These are phyloP conservation scores for Dipodomys spectabilis DNA, from an alignment of 2,113 vertebrate species.

Conservation along the genomic window DNA sequence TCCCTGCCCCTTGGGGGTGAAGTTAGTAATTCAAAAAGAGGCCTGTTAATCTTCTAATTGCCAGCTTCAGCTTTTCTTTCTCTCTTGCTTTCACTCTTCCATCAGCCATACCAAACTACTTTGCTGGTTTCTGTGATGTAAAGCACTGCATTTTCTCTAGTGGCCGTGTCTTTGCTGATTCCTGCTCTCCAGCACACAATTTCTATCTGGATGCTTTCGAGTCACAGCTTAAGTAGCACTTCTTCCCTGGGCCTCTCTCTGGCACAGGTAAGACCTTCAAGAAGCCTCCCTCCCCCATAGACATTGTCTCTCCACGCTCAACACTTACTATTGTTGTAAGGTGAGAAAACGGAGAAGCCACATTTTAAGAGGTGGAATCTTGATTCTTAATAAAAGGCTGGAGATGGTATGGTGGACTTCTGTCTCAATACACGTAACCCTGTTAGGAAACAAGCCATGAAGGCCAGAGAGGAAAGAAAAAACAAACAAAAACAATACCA, in stretches of 20 bases:
- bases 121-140: neutral
- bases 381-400: too few species aligned
- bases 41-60: neutral
- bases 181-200: neutral
- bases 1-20: neutral
- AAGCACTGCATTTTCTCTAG: neutral
- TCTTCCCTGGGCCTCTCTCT: slow-evolving; percentile 22
- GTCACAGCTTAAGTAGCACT: neutral
- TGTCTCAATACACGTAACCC: too few species aligned
- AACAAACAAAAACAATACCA: too few species aligned
- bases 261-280: neutral
- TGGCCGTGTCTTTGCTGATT: neutral
- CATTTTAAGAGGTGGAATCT: too few species aligned
- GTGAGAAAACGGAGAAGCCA: too few species aligned
- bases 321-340: too few species aligned
- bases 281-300: too few species aligned
- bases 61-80: neutral
- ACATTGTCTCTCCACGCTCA: neutral
- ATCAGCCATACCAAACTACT: neutral
- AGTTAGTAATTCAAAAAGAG: neutral
- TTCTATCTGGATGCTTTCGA: neutral
- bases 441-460: too few species aligned
- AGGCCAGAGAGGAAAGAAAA: too few species aligned
- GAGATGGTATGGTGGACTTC: too few species aligned
- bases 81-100: neutral